Evolutionary conservation across 2,113 vertebrate species (phyloP), one percentile per base, ranked within the genome.

Genomic region (Salvelinus alpinus): DNA sequence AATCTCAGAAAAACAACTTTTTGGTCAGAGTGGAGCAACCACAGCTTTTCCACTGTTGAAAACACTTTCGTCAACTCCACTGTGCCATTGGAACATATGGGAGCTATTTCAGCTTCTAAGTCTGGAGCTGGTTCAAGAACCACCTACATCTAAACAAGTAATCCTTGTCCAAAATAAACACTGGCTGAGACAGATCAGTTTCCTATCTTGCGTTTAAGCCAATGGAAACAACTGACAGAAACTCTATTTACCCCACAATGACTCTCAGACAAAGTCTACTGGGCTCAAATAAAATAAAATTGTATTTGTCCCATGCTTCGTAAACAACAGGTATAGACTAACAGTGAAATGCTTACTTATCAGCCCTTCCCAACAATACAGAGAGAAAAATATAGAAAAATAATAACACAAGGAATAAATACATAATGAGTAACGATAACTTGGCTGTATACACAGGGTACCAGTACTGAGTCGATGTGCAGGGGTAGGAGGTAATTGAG

Each of bases 111-210:
- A 73, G 81, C 73, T 85, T 29, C 0, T 3, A 76, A 74, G 16
- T 29, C 71, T 83, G 83, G 82, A 72, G 65, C 48, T 3, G 38
- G 27, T 3, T 80, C 72, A 78, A 78, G 60, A 87, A 79, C 80
- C 81, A 80, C 80, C 75, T 72, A 76, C 81, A 70, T 80, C 82
- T 84, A 90, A 90, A 89, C 86, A 88, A 84, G 60, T 38, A 74
- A 51, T 51, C 34, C 2, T 44, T 75, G 22, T 85, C 83, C 85
- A 87, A 84, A 82, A 73, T 79, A 83, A 73, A 70, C 62, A 29
- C 3, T 24, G 34, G 57, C 31, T 20, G 29, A 38, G 25, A 51
- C n/a, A 54, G 20, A 18, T 47, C 64, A 73, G 22, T 85, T 38
- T 54, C 51, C 51, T 54, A 54, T 18, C 51, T 16, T 54, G 16